phyloP scores from a whole-genome alignment of 1,140 invertebrate genomes.

The Drosophila orosa region DNA sequence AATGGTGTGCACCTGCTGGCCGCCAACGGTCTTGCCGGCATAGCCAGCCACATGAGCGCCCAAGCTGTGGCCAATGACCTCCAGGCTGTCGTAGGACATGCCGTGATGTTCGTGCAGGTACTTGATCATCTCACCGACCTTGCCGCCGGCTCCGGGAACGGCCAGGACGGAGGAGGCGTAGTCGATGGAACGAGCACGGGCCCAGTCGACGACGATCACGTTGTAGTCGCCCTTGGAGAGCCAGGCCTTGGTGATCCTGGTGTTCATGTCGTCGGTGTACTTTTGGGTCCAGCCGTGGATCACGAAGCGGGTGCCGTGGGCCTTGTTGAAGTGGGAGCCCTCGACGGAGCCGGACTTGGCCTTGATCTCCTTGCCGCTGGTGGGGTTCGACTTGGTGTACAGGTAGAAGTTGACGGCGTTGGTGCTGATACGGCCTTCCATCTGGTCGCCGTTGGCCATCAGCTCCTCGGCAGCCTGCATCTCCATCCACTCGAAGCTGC shows the following conservation, averaged over 20 bases:
- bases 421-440: slow-evolving; percentile 47
- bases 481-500: slow-evolving; percentile 53
- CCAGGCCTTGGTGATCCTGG: slow-evolving; percentile 80
- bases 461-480: slow-evolving; percentile 54
- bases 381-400: slow-evolving; percentile 65
- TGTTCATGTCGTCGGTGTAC: slow-evolving; percentile 61
- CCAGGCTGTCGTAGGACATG: slow-evolving; percentile 42
- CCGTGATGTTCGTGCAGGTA: slow-evolving; percentile 66
- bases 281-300: slow-evolving; percentile 74
- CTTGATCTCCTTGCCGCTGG: slow-evolving; percentile 42
- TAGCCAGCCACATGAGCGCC: slow-evolving; percentile 85
- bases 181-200: slow-evolving; percentile 75
- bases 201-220: slow-evolving; percentile 86
- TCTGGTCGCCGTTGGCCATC: slow-evolving; percentile 28
- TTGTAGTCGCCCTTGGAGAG: slow-evolving; percentile 85
- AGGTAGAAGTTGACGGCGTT: slow-evolving; percentile 68
- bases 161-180: slow-evolving; percentile 85
- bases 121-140: slow-evolving; percentile 71
- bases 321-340: slow-evolving; percentile 60
- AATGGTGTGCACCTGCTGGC: slow-evolving; percentile 60
- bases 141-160: slow-evolving; percentile 85
- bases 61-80: slow-evolving; percentile 77
- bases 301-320: slow-evolving; percentile 64
- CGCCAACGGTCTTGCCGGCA: slow-evolving; percentile 84
- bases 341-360: slow-evolving; percentile 44